Evolutionary conservation across 2,797 vertebrate genomes (phyloP).

Genomic region (Tauraco hartlaubi): DNA sequence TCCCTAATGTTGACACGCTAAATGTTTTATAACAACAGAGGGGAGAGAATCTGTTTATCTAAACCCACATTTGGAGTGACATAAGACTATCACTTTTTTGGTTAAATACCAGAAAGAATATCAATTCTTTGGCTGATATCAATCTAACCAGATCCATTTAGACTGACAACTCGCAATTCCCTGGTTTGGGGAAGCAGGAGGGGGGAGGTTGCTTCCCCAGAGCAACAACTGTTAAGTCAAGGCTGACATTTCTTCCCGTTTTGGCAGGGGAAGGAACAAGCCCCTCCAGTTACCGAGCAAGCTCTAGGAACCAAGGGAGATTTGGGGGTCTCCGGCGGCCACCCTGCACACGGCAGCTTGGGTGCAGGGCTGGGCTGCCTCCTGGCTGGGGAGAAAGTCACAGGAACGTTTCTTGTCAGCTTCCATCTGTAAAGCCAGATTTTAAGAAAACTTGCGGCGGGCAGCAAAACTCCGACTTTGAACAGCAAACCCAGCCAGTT

Average conservation of each 20-base stretch:
- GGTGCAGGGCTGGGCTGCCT: background rate
- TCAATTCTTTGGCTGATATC: slow-evolving; percentile 62
- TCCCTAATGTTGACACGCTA: slow-evolving; percentile 37
- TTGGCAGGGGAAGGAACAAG: background rate
- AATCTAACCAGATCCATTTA: slow-evolving; percentile 32
- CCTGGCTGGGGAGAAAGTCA: background rate
- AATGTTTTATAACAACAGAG: slow-evolving; percentile 67
- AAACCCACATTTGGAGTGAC: slow-evolving; percentile 66
- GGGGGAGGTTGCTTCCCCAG: background rate
- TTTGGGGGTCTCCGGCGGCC: background rate
- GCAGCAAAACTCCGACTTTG: background rate
- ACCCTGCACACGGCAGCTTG: background rate
- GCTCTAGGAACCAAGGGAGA: background rate
- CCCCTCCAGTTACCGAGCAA: fast-evolving
- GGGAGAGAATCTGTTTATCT: slow-evolving; percentile 73
- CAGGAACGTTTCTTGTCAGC: background rate
- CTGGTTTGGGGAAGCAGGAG: background rate
- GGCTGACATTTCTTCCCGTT: fast-evolving
- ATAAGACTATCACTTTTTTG: slow-evolving; percentile 72
- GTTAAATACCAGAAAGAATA: slow-evolving; percentile 61
- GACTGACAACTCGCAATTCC: slow-evolving; percentile 27
- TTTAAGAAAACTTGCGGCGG: background rate
- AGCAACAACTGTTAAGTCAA: background rate
- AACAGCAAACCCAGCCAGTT: background rate
- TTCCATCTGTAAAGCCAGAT: slow-evolving; percentile 41